phyloP scores from a whole-genome alignment of 2,797 vertebrate species.

The Falco concolor region DNA sequence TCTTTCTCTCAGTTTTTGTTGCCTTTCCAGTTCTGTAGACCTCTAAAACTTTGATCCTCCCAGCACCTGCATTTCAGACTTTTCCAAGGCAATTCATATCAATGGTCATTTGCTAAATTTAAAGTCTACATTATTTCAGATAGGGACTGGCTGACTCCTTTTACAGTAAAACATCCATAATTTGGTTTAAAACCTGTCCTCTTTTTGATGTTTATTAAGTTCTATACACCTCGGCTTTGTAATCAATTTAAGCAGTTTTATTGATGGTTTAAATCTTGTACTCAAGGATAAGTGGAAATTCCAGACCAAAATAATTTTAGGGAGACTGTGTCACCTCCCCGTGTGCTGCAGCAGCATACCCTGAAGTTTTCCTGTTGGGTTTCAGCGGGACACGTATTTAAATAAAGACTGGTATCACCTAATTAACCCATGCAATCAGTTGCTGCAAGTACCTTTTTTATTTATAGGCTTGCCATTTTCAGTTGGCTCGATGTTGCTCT shows the following conservation, averaged over 20 bases:
- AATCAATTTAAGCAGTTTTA: not conserved
- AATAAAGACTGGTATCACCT: not conserved
- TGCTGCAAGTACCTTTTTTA: not conserved
- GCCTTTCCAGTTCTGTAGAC: not conserved
- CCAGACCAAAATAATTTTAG: not conserved
- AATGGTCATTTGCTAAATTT: not conserved
- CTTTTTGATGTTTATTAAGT: not conserved
- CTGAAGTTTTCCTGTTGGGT: not conserved
- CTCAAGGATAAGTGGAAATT: not conserved
- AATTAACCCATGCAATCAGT: not conserved
- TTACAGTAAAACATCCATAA: not conserved
- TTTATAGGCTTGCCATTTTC: not conserved
- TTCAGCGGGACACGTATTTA: not conserved
- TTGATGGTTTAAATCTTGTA: not conserved
- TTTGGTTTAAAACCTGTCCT: not conserved
- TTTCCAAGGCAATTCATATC: not conserved
- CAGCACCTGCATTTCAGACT: not conserved
- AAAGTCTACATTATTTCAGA: not conserved
- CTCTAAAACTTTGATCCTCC: not conserved
- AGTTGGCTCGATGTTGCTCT: not conserved
- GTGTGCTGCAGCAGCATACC: rapidly evolving
- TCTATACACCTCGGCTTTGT: not conserved
- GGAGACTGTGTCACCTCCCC: not conserved
- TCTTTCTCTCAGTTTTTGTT: not conserved
- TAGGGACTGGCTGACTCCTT: not conserved